Conservation (phyloP, 2,888 invertebrate genomes). For the Philhelius pedissequus region DNA sequence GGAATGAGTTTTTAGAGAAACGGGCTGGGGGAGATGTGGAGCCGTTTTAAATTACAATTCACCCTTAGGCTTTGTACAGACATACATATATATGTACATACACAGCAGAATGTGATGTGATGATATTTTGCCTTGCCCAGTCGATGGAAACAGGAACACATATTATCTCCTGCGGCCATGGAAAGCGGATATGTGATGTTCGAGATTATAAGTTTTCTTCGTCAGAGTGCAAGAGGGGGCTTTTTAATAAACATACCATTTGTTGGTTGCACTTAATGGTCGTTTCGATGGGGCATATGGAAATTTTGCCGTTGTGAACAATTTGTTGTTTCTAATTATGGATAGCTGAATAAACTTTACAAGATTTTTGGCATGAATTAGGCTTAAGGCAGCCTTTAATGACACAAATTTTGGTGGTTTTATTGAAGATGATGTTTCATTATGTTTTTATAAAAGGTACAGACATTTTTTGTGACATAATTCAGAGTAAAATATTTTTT, state of each 20-base stretch:
- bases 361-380: too few species aligned
- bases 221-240: neutral
- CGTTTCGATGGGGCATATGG: conserved; percentile 36
- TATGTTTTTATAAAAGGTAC: too few species aligned
- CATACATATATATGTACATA: too few species aligned
- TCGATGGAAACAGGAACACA: conserved; percentile 7
- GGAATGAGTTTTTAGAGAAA: neutral
- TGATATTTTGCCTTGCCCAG: neutral
- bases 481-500: too few species aligned
- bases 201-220: neutral
- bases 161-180: neutral
- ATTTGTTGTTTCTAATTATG: conserved; percentile 19
- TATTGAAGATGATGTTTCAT: neutral
- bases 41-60: conserved; percentile 49
- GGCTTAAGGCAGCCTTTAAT: neutral
- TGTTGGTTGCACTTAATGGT: conserved; percentile 45
- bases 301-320: conserved; percentile 17
- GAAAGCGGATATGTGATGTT: neutral
- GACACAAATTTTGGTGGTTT: neutral
- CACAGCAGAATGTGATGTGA: conserved; percentile 21
- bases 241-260: neutral
- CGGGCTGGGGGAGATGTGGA: neutral
- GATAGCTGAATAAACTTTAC: neutral
- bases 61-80: too few species aligned
- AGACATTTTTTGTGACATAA: too few species aligned